phyloP scores from a whole-genome alignment of 1,140 invertebrate genomes.

The Lasaia peninsularis region DNA sequence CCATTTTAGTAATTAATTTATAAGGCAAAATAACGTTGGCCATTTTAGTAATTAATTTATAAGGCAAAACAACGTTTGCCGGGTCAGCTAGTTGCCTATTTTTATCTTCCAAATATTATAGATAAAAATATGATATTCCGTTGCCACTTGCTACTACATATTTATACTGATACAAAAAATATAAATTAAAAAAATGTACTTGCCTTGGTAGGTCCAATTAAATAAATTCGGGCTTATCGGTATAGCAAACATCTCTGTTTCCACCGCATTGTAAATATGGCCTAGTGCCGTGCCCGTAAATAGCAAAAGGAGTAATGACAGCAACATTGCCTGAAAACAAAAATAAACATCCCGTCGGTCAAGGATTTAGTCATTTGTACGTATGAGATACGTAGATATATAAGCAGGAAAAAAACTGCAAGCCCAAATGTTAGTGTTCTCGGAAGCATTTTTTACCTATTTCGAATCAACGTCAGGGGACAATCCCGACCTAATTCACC shows the following conservation, averaged over 20 bases:
- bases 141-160: no score
- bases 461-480: slow-evolving; percentile 20
- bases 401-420: no score
- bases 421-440: background rate
- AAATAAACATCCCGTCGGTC: slow-evolving; percentile 12
- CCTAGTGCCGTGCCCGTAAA: slow-evolving; percentile 27
- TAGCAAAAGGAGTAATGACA: slow-evolving; percentile 25
- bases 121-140: no score
- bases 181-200: slow-evolving; percentile 21
- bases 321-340: slow-evolving; percentile 29
- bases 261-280: slow-evolving; percentile 72
- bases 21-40: no score
- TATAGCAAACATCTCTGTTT: slow-evolving; percentile 82
- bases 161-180: slow-evolving; percentile 6
- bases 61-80: no score
- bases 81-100: no score
- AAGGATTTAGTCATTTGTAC: background rate
- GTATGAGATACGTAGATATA: no score
- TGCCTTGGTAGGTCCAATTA: slow-evolving; percentile 83
- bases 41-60: no score
- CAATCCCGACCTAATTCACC: slow-evolving; percentile 51
- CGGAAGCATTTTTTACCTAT: slow-evolving; percentile 15
- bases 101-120: no score
- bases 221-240: slow-evolving; percentile 81
- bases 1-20: no score